phyloP scores from a whole-genome alignment of 1,140 invertebrate species.

The Eulimnadia texana region DNA sequence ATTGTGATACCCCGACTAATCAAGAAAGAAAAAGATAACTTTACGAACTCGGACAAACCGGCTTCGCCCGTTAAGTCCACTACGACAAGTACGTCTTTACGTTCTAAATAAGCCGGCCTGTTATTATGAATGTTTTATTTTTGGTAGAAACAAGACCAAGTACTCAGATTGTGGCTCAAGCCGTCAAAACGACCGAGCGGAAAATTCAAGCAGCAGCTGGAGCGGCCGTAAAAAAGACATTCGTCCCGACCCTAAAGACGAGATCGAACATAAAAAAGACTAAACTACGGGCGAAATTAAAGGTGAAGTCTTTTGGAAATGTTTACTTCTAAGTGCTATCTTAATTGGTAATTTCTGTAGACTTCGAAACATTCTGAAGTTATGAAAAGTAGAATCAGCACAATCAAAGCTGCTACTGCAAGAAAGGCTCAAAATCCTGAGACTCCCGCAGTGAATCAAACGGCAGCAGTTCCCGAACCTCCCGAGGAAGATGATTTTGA shows the following conservation, averaged over 20 bases:
- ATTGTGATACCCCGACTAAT: too few relatives aligned
- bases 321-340: too few relatives aligned
- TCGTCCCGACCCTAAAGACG: neutral
- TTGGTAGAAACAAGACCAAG: neutral
- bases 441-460: neutral
- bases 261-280: neutral
- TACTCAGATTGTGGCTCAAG: neutral
- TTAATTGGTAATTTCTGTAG: too few relatives aligned
- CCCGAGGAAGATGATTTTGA: slow-evolving; percentile 43
- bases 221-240: neutral
- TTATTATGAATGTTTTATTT: too few relatives aligned
- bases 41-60: too few relatives aligned
- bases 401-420: too few relatives aligned
- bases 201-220: neutral
- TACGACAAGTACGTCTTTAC: too few relatives aligned
- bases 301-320: neutral
- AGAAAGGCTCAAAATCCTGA: neutral
- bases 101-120: too few relatives aligned
- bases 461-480: neutral
- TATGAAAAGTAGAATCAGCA: too few relatives aligned
- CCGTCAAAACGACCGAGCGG: neutral
- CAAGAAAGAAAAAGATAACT: too few relatives aligned
- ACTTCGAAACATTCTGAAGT: too few relatives aligned
- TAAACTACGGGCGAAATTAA: neutral
- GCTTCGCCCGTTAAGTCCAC: too few relatives aligned